Base-by-base conservation (phyloP, 2,797 vertebrate species). In the Micrastur ruficollis region DNA sequence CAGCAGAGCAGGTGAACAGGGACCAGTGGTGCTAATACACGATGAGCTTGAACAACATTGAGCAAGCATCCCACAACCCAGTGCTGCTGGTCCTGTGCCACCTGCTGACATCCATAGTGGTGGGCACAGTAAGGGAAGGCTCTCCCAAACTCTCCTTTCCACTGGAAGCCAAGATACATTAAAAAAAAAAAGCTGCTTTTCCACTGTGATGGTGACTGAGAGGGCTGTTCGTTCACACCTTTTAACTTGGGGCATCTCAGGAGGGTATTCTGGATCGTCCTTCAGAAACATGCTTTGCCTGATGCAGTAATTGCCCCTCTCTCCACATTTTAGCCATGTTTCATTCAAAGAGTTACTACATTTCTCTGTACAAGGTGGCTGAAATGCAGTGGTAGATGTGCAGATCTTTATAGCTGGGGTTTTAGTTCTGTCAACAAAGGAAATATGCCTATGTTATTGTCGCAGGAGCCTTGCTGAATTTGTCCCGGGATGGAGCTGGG, bases 41-140 rank as follows among this genome's bases (percentile, higher is more conserved):
- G 16, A 55, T 63, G 81, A 71, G 31, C 50, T 49, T 49, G 61
- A 47, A 26, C 32, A 42, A 3, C 46, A 25, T 0, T 38, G 27
- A 82, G 44, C 68, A 79, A 81, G 6, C 53, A n/a, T 49, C 47
- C 83, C 3, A 3, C 0, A 0, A 15, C 10, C 15, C n/a, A 20
- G 56, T 68, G 67, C 46, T 91, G 11, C 46, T 2, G 1, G 25
- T 71, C 44, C 76, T 42, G 4, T 46, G 29, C 68, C 2, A 2
- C 40, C 53, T 80, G 86, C 83, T 79, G 50, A 11, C 22, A 36
- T 31, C 42, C 22, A 1, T 1, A 42, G 50, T 52, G 70, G 29
- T 15, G 20, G n/a, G 10, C 1, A 3, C 58, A 34, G 36, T 53
- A 56, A 59, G 23, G 12, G 34, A 68, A 89, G 20, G 9, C 32